These are phyloP conservation scores for Clanis bilineata DNA, from an alignment of 2,888 invertebrate genomes.

Conservation along the genomic window DNA sequence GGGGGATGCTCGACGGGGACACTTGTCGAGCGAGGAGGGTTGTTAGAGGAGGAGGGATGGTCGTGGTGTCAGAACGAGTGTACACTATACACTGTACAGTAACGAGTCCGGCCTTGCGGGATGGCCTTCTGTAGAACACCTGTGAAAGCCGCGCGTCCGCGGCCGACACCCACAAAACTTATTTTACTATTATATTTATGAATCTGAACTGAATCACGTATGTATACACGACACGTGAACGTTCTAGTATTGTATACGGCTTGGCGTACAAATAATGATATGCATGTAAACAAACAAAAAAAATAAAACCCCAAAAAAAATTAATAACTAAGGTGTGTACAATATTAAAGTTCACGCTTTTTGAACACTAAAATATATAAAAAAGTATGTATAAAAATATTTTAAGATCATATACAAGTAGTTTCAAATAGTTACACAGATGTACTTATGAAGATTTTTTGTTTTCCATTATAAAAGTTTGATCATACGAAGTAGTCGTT, in stretches of 20 bases:
- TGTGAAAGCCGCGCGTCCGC: constrained; percentile 8
- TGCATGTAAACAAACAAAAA: constrained; percentile 52
- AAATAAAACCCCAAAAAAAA: constrained; percentile 56
- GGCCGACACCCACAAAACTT: constrained; percentile 36
- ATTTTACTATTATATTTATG: constrained; percentile 75
- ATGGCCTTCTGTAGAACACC: constrained; percentile 35
- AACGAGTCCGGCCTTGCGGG: constrained; percentile 50
- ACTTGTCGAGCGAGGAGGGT: background rate
- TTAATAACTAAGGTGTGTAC: constrained; percentile 71
- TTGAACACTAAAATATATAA: constrained; percentile 49
- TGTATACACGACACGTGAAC: constrained; percentile 51
- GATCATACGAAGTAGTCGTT: constrained; percentile 64
- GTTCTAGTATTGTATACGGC: constrained; percentile 79
- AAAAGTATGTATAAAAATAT: constrained; percentile 58
- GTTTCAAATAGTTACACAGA: constrained; percentile 59
- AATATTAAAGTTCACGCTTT: constrained; percentile 75
- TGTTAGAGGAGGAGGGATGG: background rate
- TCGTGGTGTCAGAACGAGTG: background rate
- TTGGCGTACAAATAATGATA: constrained; percentile 72
- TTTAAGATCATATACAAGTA: constrained; percentile 79
- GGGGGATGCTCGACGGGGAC: constrained; percentile 1
- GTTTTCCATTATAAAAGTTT: constrained; percentile 41
- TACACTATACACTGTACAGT: too few relatives aligned
- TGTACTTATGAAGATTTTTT: constrained; percentile 65
- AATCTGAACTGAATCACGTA: constrained; percentile 59